These are phyloP conservation scores for Vireo altiloquus DNA, from an alignment of 2,113 vertebrate species.

Conservation along the genomic window DNA sequence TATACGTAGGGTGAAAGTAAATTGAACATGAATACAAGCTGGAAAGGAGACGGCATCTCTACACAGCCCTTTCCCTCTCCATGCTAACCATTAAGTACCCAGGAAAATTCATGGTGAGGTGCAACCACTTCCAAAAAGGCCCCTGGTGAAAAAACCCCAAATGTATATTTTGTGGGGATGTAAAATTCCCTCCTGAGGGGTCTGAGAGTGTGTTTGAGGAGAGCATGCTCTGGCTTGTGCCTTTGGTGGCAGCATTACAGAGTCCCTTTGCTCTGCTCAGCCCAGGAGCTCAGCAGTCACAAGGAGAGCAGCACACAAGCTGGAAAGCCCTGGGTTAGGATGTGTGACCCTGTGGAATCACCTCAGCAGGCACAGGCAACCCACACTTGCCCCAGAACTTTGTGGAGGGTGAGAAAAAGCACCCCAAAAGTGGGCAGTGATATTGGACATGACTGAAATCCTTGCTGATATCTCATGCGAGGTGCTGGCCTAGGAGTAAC, in stretches of 20 bases:
- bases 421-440: neutral
- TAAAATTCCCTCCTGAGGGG: neutral
- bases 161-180: neutral
- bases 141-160: neutral
- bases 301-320: neutral
- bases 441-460: neutral
- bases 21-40: neutral
- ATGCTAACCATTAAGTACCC: neutral
- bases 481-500: neutral
- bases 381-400: neutral
- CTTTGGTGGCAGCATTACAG: no score
- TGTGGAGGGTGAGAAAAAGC: accelerated
- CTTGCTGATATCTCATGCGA: neutral
- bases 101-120: neutral
- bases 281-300: neutral
- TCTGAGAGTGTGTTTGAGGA: neutral
- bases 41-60: neutral
- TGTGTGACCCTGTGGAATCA: neutral
- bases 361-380: neutral
- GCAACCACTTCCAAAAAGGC: neutral
- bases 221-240: neutral
- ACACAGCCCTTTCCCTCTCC: neutral
- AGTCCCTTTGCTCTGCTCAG: neutral
- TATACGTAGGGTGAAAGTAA: neutral
- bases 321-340: neutral